A percentile compares a stretch with the other conserved stretches of the same genome.
Conservation (phyloP, 2,888 invertebrate species). For the Andrena chrysosceles region DNA sequence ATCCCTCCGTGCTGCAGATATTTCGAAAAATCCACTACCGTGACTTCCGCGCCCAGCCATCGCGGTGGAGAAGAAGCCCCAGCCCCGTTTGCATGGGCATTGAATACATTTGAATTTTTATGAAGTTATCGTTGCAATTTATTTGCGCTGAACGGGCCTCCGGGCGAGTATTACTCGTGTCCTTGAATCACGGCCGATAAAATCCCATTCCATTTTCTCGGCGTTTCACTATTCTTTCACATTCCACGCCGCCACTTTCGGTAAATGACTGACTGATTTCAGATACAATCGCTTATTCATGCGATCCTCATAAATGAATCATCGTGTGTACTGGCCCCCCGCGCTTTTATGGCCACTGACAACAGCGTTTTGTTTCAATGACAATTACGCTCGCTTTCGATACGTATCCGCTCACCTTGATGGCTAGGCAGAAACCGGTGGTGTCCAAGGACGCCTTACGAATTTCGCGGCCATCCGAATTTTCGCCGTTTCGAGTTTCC, state of each 20-base stretch:
- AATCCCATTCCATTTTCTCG: slow-evolving; percentile 36
- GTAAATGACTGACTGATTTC: slow-evolving; percentile 51
- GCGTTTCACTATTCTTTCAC: slow-evolving; percentile 31
- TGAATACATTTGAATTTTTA: slow-evolving; percentile 11
- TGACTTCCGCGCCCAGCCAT: neutral
- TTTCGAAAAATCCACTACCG: neutral
- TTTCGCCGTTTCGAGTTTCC: neutral
- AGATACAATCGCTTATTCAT: slow-evolving; percentile 63
- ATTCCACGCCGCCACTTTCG: slow-evolving; percentile 36
- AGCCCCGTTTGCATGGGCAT: neutral
- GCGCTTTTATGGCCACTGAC: slow-evolving; percentile 32
- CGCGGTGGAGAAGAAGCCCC: neutral
- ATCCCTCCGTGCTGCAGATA: neutral
- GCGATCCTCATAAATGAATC: slow-evolving; percentile 66
- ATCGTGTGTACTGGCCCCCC: slow-evolving; percentile 52
- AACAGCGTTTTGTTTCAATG: slow-evolving; percentile 55
- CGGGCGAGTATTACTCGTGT: neutral
- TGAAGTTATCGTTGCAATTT: slow-evolving; percentile 11
- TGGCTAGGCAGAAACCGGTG: slow-evolving; percentile 8
- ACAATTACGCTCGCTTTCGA: slow-evolving; percentile 64
- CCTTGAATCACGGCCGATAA: slow-evolving; percentile 27
- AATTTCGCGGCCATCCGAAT: slow-evolving; percentile 29
- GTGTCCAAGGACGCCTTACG: slow-evolving; percentile 39
- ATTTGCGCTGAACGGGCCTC: neutral
- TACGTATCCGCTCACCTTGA: slow-evolving; percentile 55